Evolutionary conservation across 2,888 invertebrate species (phyloP).

Genomic region (Sinopyrophorus schimmeli): DNA sequence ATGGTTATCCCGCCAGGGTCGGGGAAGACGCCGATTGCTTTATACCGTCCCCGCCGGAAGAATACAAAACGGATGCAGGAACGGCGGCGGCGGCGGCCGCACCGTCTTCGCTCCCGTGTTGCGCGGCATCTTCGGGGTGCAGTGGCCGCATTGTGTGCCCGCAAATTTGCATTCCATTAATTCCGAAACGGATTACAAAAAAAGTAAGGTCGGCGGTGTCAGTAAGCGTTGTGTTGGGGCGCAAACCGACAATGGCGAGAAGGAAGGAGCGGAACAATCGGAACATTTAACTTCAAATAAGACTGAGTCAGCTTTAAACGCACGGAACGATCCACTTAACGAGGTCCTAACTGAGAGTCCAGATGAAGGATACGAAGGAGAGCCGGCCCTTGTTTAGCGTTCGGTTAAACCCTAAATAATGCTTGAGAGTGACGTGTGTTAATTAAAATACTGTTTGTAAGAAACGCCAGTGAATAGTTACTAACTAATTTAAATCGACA

Average conservation of each 20-base stretch:
- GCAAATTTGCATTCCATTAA: conserved; percentile 45
- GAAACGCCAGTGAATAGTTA: too few species aligned
- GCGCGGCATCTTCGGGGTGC: conserved; percentile 49
- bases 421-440: conserved; percentile 22
- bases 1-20: conserved; percentile 68
- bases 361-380: conserved; percentile 87
- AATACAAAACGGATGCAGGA: conserved; percentile 40
- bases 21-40: conserved; percentile 35
- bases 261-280: conserved; percentile 27
- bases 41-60: conserved; percentile 57
- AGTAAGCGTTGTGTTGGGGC: conserved; percentile 65
- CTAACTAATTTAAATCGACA: conserved; percentile 9
- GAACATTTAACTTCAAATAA: conserved; percentile 31
- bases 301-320: conserved; percentile 24
- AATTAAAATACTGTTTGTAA: too few species aligned
- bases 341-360: conserved; percentile 73
- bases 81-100: conserved; percentile 60
- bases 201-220: conserved; percentile 42
- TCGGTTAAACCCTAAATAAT: conserved; percentile 22
- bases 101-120: conserved; percentile 57
- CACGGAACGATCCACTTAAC: conserved; percentile 35
- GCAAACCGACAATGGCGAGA: conserved; percentile 53
- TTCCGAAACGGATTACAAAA: conserved; percentile 29
- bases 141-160: conserved; percentile 62
- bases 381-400: conserved; percentile 46